Evolutionary conservation across 2,888 invertebrate species (phyloP).

Genomic region (Branchellion lobata): DNA sequence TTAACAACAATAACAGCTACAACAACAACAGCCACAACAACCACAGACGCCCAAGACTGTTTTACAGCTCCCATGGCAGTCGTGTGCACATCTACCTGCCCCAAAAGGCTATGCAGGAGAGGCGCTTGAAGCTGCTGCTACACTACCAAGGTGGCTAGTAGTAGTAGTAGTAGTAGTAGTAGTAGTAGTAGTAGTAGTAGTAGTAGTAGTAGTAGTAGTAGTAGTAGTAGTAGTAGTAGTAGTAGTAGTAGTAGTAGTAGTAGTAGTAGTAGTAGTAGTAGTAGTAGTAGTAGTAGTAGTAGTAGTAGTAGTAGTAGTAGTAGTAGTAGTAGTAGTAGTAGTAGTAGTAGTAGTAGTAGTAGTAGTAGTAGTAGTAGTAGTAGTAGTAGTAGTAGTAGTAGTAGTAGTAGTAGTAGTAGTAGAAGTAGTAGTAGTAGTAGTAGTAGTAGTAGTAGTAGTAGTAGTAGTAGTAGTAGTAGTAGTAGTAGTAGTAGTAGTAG

Average conservation of each 20-base stretch:
- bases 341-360: neutral
- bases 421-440: too few species aligned
- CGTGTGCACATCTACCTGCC: neutral
- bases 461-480: too few species aligned
- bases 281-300: constrained; percentile 33
- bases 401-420: too few species aligned
- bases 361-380: neutral
- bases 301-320: constrained; percentile 28
- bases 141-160: neutral
- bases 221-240: constrained; percentile 29
- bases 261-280: constrained; percentile 26
- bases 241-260: constrained; percentile 31
- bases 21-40: neutral
- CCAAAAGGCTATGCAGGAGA: too few species aligned
- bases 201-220: constrained; percentile 39
- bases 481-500: neutral
- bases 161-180: constrained; percentile 18
- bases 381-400: too few species aligned
- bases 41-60: neutral
- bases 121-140: neutral
- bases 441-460: too few species aligned
- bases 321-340: constrained; percentile 2
- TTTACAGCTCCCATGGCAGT: neutral
- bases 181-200: constrained; percentile 23
- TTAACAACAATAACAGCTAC: neutral